These are phyloP conservation scores for Limnothrissa miodon DNA, from an alignment of 2,113 vertebrate species.

Conservation along the genomic window DNA sequence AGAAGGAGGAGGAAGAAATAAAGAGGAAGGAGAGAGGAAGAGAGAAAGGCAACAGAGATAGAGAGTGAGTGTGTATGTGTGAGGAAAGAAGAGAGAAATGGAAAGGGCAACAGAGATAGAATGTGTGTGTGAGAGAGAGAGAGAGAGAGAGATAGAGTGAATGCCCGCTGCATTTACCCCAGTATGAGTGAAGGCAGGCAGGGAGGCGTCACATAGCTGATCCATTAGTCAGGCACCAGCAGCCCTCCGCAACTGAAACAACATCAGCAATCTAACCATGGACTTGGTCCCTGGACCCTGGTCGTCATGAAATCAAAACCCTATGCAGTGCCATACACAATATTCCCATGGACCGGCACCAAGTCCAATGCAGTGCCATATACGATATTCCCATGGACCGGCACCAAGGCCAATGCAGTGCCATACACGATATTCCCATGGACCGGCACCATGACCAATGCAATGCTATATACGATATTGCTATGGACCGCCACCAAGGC, in stretches of 20 bases:
- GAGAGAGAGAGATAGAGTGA: background rate
- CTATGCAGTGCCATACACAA: too few species aligned
- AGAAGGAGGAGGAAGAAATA: background rate
- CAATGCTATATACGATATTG: too few species aligned
- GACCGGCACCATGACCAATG: too few species aligned
- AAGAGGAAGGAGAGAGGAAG: background rate
- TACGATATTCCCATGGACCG: background rate
- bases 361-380: background rate
- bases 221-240: background rate
- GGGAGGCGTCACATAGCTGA: background rate
- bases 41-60: conserved; percentile 19
- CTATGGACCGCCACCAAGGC: too few species aligned
- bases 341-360: background rate
- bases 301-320: background rate
- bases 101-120: conserved; percentile 17
- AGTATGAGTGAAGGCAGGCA: background rate
- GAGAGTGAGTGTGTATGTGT: background rate
- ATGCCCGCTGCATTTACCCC: too few species aligned
- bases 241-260: background rate
- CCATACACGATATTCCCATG: too few species aligned
- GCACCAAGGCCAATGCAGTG: too few species aligned
- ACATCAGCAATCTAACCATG: background rate
- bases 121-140: background rate
- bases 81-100: conserved; percentile 7
- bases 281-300: background rate